phyloP scores from a whole-genome alignment of 1,140 invertebrate species.

The Euwallacea fornicatus region DNA sequence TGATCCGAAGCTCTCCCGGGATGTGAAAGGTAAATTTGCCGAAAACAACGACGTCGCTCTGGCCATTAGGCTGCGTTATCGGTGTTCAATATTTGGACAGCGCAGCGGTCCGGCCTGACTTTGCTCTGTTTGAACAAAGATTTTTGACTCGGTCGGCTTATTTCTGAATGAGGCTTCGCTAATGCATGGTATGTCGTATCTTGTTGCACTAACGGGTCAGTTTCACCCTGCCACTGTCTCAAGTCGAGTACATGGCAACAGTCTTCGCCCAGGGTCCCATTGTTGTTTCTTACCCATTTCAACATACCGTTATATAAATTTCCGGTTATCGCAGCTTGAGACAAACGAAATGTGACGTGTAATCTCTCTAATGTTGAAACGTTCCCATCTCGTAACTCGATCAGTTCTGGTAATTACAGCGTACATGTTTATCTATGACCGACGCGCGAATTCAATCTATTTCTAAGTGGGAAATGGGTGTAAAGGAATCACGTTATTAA shows the following conservation, averaged over 20 bases:
- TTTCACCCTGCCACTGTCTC: no score
- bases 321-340: constrained; percentile 1
- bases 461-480: constrained; percentile 10
- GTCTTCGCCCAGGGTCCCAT: no score
- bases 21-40: background rate
- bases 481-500: constrained; percentile 13
- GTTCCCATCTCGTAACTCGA: constrained; percentile 19
- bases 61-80: constrained; percentile 3
- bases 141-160: no score
- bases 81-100: constrained; percentile 1
- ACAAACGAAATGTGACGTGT: constrained; percentile 15
- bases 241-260: no score
- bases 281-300: background rate
- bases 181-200: no score
- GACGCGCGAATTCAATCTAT: constrained; percentile 7
- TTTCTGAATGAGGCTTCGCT: no score
- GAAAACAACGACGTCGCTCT: constrained; percentile 1
- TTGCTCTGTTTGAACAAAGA: background rate
- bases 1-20: no score
- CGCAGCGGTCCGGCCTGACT: background rate
- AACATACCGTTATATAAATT: background rate
- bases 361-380: constrained; percentile 22
- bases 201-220: no score
- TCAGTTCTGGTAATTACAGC: constrained; percentile 17
- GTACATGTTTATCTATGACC: constrained; percentile 21